A percentile compares a stretch with the other conserved stretches of the same genome.
Evolutionary conservation across 2,797 vertebrate species (phyloP).

Genomic region (Betta splendens): DNA sequence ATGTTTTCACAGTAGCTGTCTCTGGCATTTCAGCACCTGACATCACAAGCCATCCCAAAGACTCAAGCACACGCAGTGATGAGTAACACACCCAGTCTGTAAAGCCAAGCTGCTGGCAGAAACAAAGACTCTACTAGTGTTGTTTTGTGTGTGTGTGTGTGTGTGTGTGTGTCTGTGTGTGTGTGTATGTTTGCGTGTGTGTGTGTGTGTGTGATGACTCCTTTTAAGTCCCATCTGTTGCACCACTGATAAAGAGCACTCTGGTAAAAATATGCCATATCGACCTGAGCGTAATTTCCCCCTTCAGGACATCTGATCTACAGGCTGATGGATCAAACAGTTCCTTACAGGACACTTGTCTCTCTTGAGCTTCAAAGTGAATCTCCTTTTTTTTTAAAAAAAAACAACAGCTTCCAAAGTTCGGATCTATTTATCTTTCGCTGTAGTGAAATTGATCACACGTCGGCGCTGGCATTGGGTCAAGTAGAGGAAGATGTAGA

Average conservation of each 20-base stretch:
- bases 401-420: conserved; percentile 14
- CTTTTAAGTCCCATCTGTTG: conserved; percentile 33
- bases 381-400: too few species aligned
- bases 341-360: conserved; percentile 1
- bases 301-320: conserved; percentile 21
- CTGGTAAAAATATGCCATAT: conserved; percentile 24
- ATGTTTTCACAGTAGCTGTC: conserved; percentile 61
- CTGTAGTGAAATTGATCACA: neutral
- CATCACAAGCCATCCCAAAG: conserved; percentile 57
- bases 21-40: conserved; percentile 32
- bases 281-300: conserved; percentile 19
- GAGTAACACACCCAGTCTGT: conserved; percentile 34
- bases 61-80: conserved; percentile 42
- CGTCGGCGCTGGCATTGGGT: neutral
- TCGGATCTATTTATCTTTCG: conserved; percentile 13
- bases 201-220: conserved; percentile 11
- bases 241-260: conserved; percentile 35
- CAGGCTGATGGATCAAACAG: conserved; percentile 8
- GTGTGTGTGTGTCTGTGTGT: too few species aligned
- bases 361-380: conserved; percentile 28
- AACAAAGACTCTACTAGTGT: conserved; percentile 36
- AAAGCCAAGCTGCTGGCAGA: conserved; percentile 49
- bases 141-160: too few species aligned
- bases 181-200: neutral
- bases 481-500: neutral